Evolutionary conservation across 2,113 vertebrate genomes (phyloP), one percentile per base, ranked within the genome.

Genomic region (Malurus cyaneus): DNA sequence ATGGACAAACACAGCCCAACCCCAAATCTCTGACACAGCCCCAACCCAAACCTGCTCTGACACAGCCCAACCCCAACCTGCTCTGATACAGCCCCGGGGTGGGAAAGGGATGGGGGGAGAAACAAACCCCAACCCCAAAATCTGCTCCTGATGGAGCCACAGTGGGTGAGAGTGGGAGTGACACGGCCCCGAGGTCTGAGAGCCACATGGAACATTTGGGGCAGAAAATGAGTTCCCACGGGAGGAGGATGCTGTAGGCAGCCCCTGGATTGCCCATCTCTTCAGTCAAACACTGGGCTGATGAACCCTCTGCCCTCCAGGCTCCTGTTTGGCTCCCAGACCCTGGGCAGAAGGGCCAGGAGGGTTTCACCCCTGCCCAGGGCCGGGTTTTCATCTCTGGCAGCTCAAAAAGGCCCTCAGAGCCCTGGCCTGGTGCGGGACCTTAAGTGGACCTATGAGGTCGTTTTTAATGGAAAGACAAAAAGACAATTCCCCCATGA

Each of bases 171-270:
- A 9, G 13, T 2, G 6, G 11, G 54, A 76, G 36, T 36, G 36
- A 25, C 1, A 16, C 29, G 2, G 2, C 83, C 44, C 41, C 1
- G 0, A 11, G 52, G 11, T 12, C 23, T 0, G 3, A n/a, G 56
- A 21, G 5, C 72, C 47, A 32, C 0, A 0, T 0, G 2, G 39
- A 8, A 5, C 18, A 20, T 44, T 77, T 83, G 64, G 16, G 2
- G n/a, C 28, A 47, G 87, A 3, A 57, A 31, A 26, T 4, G 23
- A 21, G 18, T 28, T 29, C 64, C 9, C 21, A 23, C 1, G 4
- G 74, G 39, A 85, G 39, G 57, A 92, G 20, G 62, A 39, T 25
- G 53, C 17, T 21, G 1, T 4, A 6, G 11, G 69, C 57, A 71
- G 77, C 70, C 23, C 56, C 16, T 47, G 81, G 15, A 61, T 9